Evolutionary conservation across 2,888 invertebrate species (phyloP).

Genomic region (Hecatera dysodea): DNA sequence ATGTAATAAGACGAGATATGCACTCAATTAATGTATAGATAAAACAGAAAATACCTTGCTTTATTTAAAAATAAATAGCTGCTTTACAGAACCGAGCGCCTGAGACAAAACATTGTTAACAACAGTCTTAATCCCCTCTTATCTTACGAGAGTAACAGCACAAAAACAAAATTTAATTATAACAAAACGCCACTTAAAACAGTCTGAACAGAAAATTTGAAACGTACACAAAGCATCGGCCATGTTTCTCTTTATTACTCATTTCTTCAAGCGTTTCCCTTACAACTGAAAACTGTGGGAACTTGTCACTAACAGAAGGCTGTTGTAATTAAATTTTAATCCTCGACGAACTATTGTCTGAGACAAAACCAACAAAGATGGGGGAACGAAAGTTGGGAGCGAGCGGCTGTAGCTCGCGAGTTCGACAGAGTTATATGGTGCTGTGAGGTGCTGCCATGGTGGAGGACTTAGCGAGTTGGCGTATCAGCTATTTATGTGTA

Average conservation of each 20-base stretch:
- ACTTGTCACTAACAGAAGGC: slow-evolving; percentile 62
- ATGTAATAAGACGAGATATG: too few relatives aligned
- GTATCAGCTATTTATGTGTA: too few relatives aligned
- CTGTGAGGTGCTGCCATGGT: not conserved
- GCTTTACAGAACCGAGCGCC: not conserved
- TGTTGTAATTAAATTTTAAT: slow-evolving; percentile 76
- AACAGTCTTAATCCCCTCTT: slow-evolving; percentile 3
- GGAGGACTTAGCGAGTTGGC: not conserved
- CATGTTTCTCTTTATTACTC: slow-evolving; percentile 56
- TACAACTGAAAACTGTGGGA: slow-evolving; percentile 60
- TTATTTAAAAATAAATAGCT: slow-evolving; percentile 7
- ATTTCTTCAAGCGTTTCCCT: slow-evolving; percentile 55
- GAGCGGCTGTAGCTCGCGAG: slow-evolving; percentile 6
- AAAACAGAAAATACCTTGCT: too few relatives aligned
- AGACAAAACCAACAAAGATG: slow-evolving; percentile 66
- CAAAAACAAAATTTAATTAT: slow-evolving; percentile 39
- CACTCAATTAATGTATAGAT: too few relatives aligned
- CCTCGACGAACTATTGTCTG: slow-evolving; percentile 67
- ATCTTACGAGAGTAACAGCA: slow-evolving; percentile 1
- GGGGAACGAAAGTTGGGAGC: slow-evolving; percentile 57
- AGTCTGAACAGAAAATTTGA: slow-evolving; percentile 32
- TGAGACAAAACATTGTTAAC: not conserved
- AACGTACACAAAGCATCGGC: slow-evolving; percentile 39
- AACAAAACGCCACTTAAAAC: slow-evolving; percentile 39
- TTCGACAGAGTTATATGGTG: not conserved